phyloP scores from a whole-genome alignment of 2,113 vertebrate genomes.

The Dasypus novemcinctus region DNA sequence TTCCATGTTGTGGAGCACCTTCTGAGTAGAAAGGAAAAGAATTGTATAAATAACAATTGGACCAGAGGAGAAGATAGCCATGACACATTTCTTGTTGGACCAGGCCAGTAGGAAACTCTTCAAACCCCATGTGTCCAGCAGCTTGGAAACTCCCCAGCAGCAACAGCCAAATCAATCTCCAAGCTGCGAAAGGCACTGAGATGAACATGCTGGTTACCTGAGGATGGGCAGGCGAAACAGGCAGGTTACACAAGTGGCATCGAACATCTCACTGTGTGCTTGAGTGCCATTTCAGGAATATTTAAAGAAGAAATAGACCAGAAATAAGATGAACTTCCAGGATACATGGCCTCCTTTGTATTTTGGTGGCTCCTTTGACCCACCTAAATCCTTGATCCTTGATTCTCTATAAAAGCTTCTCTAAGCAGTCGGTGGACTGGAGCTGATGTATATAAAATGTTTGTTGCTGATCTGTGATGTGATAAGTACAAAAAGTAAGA shows the following conservation, averaged over 20 bases:
- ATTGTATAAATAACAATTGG: not conserved
- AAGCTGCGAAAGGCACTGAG: too few species aligned
- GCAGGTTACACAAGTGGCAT: not conserved
- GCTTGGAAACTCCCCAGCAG: not conserved
- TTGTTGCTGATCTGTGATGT: not conserved
- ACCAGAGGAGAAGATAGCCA: not conserved
- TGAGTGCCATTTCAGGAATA: not conserved
- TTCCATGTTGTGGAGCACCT: conserved; percentile 86
- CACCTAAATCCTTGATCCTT: not conserved
- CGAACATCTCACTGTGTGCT: not conserved
- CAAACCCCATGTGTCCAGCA: not conserved
- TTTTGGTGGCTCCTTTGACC: not conserved
- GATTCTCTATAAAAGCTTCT: not conserved
- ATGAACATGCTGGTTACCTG: not conserved
- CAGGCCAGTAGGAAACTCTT: not conserved
- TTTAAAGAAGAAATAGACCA: not conserved
- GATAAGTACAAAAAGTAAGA: not conserved
- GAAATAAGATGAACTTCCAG: not conserved
- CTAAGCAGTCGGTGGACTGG: not conserved
- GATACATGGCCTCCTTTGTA: too few species aligned
- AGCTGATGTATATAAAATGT: not conserved
- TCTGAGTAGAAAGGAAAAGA: conserved; percentile 84
- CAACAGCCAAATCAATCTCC: not conserved
- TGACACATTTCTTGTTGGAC: not conserved
- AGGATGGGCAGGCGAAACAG: not conserved